Base-by-base conservation (phyloP, 1,140 invertebrate genomes). In the Patella vulgata region DNA sequence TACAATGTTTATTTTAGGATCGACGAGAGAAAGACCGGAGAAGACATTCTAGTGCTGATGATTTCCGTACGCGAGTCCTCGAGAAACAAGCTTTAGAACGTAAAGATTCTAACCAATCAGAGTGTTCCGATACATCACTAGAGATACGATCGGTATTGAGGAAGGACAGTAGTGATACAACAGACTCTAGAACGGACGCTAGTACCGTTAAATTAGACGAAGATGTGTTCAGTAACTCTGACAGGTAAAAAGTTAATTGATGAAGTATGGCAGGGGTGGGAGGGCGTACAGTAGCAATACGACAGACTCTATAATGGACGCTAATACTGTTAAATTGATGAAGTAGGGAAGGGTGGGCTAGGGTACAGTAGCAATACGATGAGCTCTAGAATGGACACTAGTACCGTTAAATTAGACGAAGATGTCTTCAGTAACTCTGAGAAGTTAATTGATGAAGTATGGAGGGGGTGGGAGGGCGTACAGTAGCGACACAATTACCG, bases 71-170 rank as follows among this genome's bases (percentile, higher is more conserved):
- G 5, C 48, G 75, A 46, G 61, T 80, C 25, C 48, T 80, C 21
- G 77, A 79, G 63, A 73, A 66, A 25, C 60, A 74, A 53, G 73
- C 73, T 1, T 36, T 79, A 28, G 81, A 81, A 56, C 62, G 78
- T 12, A 78, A 82, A 53, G 76, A 81, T 58, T 80, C 76, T 6
- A 82, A 82, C 61, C 74, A 78, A 47, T 81, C 78, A 54, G 77
- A 79, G 39, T 68, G 73, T 47, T 81, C 79, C 2, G 78, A 80
- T 23, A 73, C 70, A 11, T 81, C 79, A 1, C 31, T 74, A 17
- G 79, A 81, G 52, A 50, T 78, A 39, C 71, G 71, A 28, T 66
- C 68, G 1, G 59, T 71, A 28, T 55, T 73, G 23, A 64, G 70
- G 27, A 70, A 66, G 47, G 64, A 68, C 51, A 68, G 67, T 36